Percentiles rank a stretch among this genome's conserved stretches.
These are phyloP conservation scores for Stichopus chloronotus DNA, from an alignment of 35 echinoderm and acorn worm species.

Conservation along the genomic window DNA sequence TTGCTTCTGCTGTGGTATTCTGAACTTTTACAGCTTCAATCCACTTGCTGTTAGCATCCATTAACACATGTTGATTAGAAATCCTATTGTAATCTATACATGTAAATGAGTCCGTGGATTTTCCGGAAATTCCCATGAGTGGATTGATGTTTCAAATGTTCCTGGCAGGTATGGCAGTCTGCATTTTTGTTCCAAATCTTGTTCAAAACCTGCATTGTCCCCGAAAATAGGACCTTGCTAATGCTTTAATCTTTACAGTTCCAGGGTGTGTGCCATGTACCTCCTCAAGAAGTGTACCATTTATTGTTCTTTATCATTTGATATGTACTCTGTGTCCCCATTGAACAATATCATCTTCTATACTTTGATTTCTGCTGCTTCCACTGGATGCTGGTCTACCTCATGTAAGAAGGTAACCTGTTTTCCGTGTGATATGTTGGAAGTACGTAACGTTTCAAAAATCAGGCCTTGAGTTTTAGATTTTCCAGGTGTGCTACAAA, in stretches of 20 bases:
- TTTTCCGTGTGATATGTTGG: background rate
- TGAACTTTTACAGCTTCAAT: conserved; percentile 45
- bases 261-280: conserved; percentile 68
- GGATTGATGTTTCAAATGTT: conserved; percentile 46
- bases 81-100: conserved; percentile 60
- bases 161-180: conserved; percentile 56
- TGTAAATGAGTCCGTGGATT: conserved; percentile 60
- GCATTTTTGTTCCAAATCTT: conserved; percentile 45
- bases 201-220: conserved; percentile 67
- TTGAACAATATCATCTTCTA: conserved; percentile 55
- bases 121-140: conserved; percentile 49
- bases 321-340: conserved; percentile 48
- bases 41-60: conserved; percentile 66
- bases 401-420: background rate
- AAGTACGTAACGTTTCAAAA: too few relatives aligned
- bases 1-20: conserved; percentile 45
- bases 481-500: too few relatives aligned
- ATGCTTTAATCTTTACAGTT: conserved; percentile 57
- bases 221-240: conserved; percentile 52
- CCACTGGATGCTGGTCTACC: background rate
- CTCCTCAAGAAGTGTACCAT: conserved; percentile 3
- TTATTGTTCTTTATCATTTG: conserved; percentile 15
- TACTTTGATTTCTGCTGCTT: conserved; percentile 24
- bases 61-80: conserved; percentile 10
- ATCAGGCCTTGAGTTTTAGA: too few relatives aligned